Evolutionary conservation across 2,888 invertebrate species (phyloP).

Genomic region (Ophion ventricosus): DNA sequence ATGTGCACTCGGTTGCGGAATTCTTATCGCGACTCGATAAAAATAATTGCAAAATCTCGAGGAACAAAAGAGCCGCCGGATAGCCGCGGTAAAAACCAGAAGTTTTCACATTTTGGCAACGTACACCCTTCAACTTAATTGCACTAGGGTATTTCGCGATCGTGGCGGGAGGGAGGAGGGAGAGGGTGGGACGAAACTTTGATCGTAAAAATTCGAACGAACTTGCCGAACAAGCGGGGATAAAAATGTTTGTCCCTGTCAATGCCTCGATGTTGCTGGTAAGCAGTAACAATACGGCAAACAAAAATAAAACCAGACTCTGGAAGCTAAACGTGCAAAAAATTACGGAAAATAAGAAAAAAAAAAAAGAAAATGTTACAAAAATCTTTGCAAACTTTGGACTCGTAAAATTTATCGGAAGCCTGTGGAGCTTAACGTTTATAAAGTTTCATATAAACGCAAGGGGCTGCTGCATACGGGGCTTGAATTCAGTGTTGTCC

Average conservation of each 20-base stretch:
- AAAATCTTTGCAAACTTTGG: not conserved
- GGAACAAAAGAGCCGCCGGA: too few relatives aligned
- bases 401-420: not conserved
- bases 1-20: too few relatives aligned
- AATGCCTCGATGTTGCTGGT: not conserved
- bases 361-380: not conserved
- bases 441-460: not conserved
- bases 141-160: too few relatives aligned
- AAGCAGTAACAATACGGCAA: too few relatives aligned
- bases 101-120: constrained; percentile 41
- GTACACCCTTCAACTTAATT: constrained; percentile 23
- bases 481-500: not conserved
- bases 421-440: not conserved
- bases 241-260: not conserved
- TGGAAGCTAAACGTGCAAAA: too few relatives aligned
- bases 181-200: constrained; percentile 6
- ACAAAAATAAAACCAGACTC: too few relatives aligned
- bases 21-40: too few relatives aligned
- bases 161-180: too few relatives aligned
- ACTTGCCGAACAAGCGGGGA: not conserved
- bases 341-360: not conserved
- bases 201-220: constrained; percentile 17
- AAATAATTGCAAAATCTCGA: too few relatives aligned
- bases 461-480: not conserved
- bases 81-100: not conserved